These are phyloP conservation scores for Uloborus plumipes DNA, from an alignment of 2,888 invertebrate genomes.

Conservation along the genomic window DNA sequence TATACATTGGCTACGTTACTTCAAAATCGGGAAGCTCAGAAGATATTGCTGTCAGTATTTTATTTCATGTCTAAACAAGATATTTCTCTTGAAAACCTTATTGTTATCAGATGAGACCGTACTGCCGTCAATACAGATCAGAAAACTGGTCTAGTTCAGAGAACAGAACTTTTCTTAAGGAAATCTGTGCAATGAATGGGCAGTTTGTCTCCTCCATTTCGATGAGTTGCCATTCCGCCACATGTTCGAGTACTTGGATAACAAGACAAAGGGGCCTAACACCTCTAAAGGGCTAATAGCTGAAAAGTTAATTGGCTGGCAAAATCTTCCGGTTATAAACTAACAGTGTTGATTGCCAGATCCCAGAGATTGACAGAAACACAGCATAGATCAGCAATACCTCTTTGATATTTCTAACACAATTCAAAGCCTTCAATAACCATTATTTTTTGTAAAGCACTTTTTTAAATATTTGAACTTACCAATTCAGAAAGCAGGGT, in stretches of 20 bases:
- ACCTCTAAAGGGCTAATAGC: neutral
- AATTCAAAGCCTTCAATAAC: no score
- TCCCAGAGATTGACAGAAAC: neutral
- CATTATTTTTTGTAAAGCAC: no score
- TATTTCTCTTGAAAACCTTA: neutral
- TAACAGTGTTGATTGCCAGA: neutral
- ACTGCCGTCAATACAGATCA: neutral
- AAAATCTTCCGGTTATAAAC: neutral
- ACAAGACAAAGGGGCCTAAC: neutral
- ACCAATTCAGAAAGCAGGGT: no score
- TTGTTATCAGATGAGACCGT: conserved; percentile 1
- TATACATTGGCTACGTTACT: neutral
- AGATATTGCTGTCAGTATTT: neutral
- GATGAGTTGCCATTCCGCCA: conserved; percentile 5
- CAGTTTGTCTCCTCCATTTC: conserved; percentile 5
- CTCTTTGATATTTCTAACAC: neutral
- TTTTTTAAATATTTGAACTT: no score
- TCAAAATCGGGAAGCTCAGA: neutral
- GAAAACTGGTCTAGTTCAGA: neutral
- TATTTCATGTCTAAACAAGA: no score
- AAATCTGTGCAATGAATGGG: neutral
- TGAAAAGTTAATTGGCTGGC: neutral
- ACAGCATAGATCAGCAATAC: neutral
- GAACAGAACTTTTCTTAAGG: neutral
- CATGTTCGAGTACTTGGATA: neutral